Evolutionary conservation across 2,888 invertebrate species (phyloP).

Genomic region (Calameuta idolon): DNA sequence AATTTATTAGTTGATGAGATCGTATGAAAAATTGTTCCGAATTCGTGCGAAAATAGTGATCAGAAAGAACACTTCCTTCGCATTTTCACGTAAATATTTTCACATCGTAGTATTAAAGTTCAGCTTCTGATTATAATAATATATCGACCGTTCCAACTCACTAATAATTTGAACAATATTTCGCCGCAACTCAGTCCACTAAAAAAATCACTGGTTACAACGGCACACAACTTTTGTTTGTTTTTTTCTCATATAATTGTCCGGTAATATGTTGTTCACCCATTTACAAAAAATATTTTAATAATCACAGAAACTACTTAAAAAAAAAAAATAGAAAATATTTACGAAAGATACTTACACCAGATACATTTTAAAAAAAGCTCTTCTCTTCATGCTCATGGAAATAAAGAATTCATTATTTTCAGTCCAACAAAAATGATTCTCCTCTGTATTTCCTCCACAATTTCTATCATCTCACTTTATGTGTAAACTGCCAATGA

Average conservation of each 20-base stretch:
- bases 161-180: not conserved
- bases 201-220: not conserved
- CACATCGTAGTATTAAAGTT: not conserved
- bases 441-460: not conserved
- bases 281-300: not conserved
- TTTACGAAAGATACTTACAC: not conserved
- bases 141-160: not conserved
- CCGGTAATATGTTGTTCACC: not conserved
- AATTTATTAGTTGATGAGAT: not conserved
- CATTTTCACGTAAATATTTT: not conserved
- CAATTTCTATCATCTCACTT: not conserved
- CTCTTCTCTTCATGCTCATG: not conserved
- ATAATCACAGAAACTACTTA: not conserved
- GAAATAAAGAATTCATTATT: not conserved
- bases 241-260: not conserved
- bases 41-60: no score
- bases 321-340: not conserved
- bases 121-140: not conserved
- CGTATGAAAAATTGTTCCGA: not conserved
- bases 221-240: not conserved
- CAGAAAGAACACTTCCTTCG: no score
- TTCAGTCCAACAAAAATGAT: not conserved
- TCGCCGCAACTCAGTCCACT: not conserved
- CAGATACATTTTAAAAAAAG: not conserved
- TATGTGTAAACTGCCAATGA: conserved; percentile 52